Evolutionary conservation across 2,797 vertebrate species (phyloP), one percentile per base, ranked within the genome.

Genomic region (Diglossa cyanea): DNA sequence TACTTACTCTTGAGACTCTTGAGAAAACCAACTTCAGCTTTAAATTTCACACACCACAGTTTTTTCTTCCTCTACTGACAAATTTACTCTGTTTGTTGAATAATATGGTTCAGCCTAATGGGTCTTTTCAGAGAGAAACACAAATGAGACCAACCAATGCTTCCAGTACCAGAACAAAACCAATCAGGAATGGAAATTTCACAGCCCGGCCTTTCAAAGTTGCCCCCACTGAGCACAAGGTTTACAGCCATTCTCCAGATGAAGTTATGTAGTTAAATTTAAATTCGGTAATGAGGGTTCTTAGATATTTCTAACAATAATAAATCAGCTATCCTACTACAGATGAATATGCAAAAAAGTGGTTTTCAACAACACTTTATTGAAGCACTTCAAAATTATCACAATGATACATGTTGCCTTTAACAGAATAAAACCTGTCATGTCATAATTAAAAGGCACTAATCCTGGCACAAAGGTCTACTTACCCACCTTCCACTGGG

Each of bases 341-440:
- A 96, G 63, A 96, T n/a, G 33, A 86, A 77, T 18, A 25, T 70
- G 71, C 87, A 71, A 53, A 70, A 65, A 51, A 62, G 44, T 30
- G 33, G 54, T 87, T 96, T 96, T 63, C 72, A 96, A 91, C 93
- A 96, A 42, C 84, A 84, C 94, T 94, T 96, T 96, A 96, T 95
- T 96, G 91, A 96, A 96, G 90, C 95, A 96, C 94, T 96, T 88
- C 90, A 86, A 91, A 94, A 75, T 10, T 58, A 83, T 96, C 93
- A 96, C 95, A 96, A 93, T 75, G 94, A 88, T 54, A 93, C 90
- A 86, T 88, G 95, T 88, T 68, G 85, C 95, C 96, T 95, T 95
- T 93, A 91, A 96, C 95, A 95, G 91, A 96, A 88, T 33, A 80
- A 90, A 76, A 72, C 82, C 88, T 94, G 82, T 78, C 66, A 85